These are phyloP conservation scores for Epirrhoe alternata DNA, from an alignment of 2,888 invertebrate species.

Conservation along the genomic window DNA sequence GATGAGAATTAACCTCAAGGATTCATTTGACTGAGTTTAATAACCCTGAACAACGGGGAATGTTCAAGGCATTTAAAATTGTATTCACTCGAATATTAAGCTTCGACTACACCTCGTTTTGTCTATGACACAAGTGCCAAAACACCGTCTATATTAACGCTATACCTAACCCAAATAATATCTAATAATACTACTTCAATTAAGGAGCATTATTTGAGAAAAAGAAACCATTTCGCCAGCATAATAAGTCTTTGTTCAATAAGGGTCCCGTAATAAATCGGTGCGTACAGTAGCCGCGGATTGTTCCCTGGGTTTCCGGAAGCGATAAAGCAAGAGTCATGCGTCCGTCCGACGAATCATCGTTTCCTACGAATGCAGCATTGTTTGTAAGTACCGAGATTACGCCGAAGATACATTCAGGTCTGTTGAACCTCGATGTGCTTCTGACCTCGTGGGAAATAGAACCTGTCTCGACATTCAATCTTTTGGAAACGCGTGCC, in stretches of 20 bases:
- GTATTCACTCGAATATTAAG: neutral
- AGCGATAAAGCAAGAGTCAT: constrained; percentile 21
- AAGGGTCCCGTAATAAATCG: neutral
- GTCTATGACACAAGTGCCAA: neutral
- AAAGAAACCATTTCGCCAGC: neutral
- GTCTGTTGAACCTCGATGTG: neutral
- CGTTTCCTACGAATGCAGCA: constrained; percentile 16
- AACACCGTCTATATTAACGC: neutral
- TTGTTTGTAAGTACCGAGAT: neutral
- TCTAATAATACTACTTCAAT: neutral
- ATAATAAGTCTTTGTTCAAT: neutral
- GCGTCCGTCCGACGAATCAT: constrained; percentile 20
- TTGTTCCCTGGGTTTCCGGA: constrained; percentile 17
- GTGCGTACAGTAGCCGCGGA: constrained; percentile 2
- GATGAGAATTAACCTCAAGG: neutral
- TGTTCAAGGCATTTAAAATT: neutral
- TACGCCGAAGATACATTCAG: neutral
- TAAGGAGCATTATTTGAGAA: neutral
- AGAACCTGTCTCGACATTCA: neutral
- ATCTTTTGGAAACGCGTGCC: neutral
- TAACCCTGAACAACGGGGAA: neutral
- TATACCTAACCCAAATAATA: neutral
- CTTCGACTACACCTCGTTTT: neutral
- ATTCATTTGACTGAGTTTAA: neutral
- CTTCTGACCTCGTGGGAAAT: neutral